Percentiles rank a stretch among this genome's conserved stretches.
These are phyloP conservation scores for Chaenocephalus aceratus DNA, from an alignment of 2,113 vertebrate genomes.

Conservation along the genomic window DNA sequence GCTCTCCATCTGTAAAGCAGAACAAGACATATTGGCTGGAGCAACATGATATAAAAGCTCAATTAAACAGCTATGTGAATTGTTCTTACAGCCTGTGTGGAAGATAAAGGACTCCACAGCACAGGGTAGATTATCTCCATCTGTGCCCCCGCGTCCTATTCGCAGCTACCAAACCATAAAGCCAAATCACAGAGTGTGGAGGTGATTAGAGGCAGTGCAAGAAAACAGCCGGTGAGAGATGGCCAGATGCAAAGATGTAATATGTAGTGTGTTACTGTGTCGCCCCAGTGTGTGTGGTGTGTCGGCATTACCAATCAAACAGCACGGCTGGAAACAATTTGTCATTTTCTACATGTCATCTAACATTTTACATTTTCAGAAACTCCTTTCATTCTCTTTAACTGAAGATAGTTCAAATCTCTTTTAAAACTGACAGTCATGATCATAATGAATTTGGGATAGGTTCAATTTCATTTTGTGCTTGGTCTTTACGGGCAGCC, in stretches of 20 bases:
- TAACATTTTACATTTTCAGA: neutral
- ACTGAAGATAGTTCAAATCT: neutral
- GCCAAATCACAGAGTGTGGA: constrained; percentile 47
- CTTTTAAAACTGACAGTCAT: constrained; percentile 16
- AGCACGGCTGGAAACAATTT: neutral
- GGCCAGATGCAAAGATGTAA: constrained; percentile 54
- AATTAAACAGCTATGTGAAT: constrained; percentile 55
- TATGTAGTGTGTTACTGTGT: constrained; percentile 35
- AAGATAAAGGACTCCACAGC: constrained; percentile 58
- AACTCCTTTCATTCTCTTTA: neutral
- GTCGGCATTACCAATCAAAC: constrained; percentile 22
- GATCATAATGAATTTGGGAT: constrained; percentile 17
- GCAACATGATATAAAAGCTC: constrained; percentile 46
- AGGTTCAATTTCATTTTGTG: constrained; percentile 39
- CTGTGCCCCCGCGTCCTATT: constrained; percentile 51
- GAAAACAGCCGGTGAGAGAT: constrained; percentile 50
- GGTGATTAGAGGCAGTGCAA: constrained; percentile 44
- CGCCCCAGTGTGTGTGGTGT: neutral
- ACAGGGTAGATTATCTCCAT: constrained; percentile 65
- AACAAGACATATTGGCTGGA: constrained; percentile 67
- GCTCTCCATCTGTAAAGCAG: constrained; percentile 91
- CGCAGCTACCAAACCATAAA: constrained; percentile 58
- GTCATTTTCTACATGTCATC: neutral
- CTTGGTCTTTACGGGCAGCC: constrained; percentile 30
- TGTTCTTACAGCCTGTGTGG: constrained; percentile 53